These are phyloP conservation scores for Trididemnum nubilum DNA, from an alignment of 23 tunicate genomes.

Conservation along the genomic window DNA sequence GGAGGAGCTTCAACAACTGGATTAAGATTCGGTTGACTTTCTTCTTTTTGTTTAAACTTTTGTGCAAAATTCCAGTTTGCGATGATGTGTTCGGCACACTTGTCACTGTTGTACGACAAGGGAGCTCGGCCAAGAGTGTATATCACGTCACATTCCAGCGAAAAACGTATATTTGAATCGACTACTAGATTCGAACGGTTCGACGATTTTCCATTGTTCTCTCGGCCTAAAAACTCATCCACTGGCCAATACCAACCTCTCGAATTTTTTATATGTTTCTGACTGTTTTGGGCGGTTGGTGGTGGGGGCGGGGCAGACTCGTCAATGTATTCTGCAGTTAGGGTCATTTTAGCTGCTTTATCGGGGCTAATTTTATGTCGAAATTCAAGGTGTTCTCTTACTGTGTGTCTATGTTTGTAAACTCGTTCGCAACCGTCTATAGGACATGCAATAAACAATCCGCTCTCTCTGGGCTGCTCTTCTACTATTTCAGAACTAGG, in stretches of 20 bases:
- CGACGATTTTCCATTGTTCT: neutral
- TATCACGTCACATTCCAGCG: slow-evolving; percentile 46
- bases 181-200: neutral
- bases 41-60: neutral
- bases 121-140: slow-evolving; percentile 50
- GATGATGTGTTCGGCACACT: slow-evolving; percentile 3
- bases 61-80: slow-evolving; percentile 40
- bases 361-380: slow-evolving; percentile 42
- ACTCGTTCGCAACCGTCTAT: slow-evolving; percentile 33
- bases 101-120: slow-evolving; percentile 7
- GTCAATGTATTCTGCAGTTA: slow-evolving; percentile 26
- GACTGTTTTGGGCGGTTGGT: neutral
- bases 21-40: too few species aligned
- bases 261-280: slow-evolving; percentile 17
- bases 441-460: slow-evolving; percentile 39
- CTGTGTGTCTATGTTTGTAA: slow-evolving; percentile 61
- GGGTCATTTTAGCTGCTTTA: slow-evolving; percentile 48
- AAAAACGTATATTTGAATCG: slow-evolving; percentile 6
- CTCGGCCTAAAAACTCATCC: slow-evolving; percentile 57
- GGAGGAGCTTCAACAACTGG: neutral
- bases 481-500: neutral
- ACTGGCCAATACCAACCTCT: slow-evolving; percentile 65
- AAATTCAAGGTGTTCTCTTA: slow-evolving; percentile 66
- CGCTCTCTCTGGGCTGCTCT: neutral
- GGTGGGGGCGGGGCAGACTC: neutral